Base-by-base conservation (phyloP, 1,140 invertebrate species). In the Portunus trituberculatus region DNA sequence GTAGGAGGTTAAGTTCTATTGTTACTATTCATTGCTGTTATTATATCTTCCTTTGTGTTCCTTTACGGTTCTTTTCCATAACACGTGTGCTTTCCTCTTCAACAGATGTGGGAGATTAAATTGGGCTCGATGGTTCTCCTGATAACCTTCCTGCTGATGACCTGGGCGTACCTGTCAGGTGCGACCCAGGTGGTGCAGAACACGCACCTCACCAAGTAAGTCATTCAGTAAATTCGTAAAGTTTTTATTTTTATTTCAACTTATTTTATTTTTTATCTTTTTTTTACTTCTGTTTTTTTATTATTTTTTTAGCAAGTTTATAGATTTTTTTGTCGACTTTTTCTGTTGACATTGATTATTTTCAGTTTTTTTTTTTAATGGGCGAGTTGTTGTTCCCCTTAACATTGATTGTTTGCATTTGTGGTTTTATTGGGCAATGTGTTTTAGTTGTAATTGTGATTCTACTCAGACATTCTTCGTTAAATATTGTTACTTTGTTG, bases 51-150 rank as follows among this genome's bases (percentile, higher is more conserved):
- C 39, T 52, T n/a, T n/a, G n/a, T n/a, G n/a, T n/a, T n/a, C n/a
- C n/a, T n/a, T n/a, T n/a, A n/a, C n/a, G n/a, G n/a, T 46, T n/a
- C 45, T 90, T n/a, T 90, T 28, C n/a, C 29, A 28, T 39, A 31
- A 89, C 31, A 20, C 25, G 14, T 31, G 25, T 45, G 10, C n/a
- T 16, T 45, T 45, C 29, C 32, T 83, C 20, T 31, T 52, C 59
- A 28, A n/a, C 94, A 95, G 94, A 95, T 95, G 94, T 95, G 94
- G 94, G 45, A 52, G 25, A 92, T 95, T 46, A 95, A 92, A 48
- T 16, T 87, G 45, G 94, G 94, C 8, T 87, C 32, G 25, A 92
- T 45, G 4, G 31, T 88, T 3, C 46, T 95, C 25, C 29, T 95
- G 67, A 89, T 92, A 4, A 95, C 94, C 29, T 95, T 87, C 48